Conservation (phyloP, 92 coral and sea anemone species). For the Palythoa grandiflora region DNA sequence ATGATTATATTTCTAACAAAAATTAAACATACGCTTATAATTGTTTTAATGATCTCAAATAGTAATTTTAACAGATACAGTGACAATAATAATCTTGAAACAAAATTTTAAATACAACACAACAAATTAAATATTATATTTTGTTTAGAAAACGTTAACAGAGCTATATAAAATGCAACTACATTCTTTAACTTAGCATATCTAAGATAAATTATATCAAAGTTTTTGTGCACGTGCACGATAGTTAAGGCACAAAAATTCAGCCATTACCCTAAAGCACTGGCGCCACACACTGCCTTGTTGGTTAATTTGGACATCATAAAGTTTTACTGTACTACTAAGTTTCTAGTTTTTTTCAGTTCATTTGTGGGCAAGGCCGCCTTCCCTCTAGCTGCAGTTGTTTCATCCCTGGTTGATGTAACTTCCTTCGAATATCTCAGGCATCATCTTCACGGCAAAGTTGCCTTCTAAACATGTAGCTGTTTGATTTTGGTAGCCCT, state of each 20-base stretch:
- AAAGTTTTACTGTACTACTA: neutral
- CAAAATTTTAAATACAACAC: no score
- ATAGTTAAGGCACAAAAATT: neutral
- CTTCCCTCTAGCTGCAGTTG: slow-evolving; percentile 2
- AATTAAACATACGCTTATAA: neutral
- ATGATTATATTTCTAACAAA: neutral
- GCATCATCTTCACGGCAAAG: neutral
- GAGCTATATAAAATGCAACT: no score
- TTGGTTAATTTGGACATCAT: neutral
- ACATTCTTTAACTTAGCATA: no score
- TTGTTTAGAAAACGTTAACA: neutral
- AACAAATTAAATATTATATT: no score
- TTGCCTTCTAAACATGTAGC: neutral
- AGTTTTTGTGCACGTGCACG: neutral
- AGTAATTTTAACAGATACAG: neutral
- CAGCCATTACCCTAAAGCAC: neutral
- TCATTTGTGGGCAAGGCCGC: neutral
- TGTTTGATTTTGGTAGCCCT: neutral
- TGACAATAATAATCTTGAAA: neutral
- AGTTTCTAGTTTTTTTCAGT: neutral
- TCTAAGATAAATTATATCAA: neutral
- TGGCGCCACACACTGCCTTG: neutral
- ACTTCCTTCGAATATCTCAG: neutral
- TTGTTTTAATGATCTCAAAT: neutral
- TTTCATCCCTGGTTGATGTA: neutral